phyloP scores from a whole-genome alignment of 2,888 invertebrate species.

The Hypena proboscidalis region DNA sequence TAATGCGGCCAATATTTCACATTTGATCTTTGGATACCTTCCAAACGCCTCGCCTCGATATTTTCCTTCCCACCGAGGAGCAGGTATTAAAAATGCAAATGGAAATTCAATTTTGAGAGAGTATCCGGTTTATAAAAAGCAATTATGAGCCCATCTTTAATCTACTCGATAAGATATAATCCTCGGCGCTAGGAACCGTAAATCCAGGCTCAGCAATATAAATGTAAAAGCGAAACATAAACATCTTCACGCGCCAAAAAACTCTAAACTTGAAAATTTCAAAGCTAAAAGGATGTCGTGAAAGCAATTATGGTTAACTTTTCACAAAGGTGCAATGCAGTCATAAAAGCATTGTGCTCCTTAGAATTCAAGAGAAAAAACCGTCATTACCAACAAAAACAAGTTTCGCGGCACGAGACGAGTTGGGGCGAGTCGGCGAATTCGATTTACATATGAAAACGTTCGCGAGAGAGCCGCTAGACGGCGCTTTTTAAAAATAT shows the following conservation, averaged over 20 bases:
- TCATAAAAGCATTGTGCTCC: slow-evolving; percentile 47
- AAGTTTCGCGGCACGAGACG: slow-evolving; percentile 37
- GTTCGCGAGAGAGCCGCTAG: slow-evolving; percentile 49
- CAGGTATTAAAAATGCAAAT: too few species aligned
- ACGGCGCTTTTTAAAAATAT: slow-evolving; percentile 56
- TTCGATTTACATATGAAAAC: slow-evolving; percentile 72
- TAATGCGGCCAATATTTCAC: slow-evolving; percentile 15
- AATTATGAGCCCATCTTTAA: not conserved
- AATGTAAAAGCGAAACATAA: slow-evolving; percentile 23
- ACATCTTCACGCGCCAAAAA: slow-evolving; percentile 20
- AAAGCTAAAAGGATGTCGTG: slow-evolving; percentile 43
- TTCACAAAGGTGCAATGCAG: slow-evolving; percentile 48
- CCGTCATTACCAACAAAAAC: slow-evolving; percentile 50
- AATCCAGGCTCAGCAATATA: slow-evolving; percentile 16
- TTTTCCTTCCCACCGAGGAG: slow-evolving; percentile 1
- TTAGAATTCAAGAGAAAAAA: slow-evolving; percentile 43
- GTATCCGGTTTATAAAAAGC: not conserved
- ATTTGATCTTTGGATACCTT: slow-evolving; percentile 15
- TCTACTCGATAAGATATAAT: not conserved
- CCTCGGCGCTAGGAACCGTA: not conserved
- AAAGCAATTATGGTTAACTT: slow-evolving; percentile 49
- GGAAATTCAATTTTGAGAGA: too few species aligned
- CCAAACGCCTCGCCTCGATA: slow-evolving; percentile 13
- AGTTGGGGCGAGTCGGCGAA: slow-evolving; percentile 40
- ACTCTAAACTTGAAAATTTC: slow-evolving; percentile 30